Conservation (phyloP, 2,888 invertebrate genomes). For the Trilocha varians region DNA sequence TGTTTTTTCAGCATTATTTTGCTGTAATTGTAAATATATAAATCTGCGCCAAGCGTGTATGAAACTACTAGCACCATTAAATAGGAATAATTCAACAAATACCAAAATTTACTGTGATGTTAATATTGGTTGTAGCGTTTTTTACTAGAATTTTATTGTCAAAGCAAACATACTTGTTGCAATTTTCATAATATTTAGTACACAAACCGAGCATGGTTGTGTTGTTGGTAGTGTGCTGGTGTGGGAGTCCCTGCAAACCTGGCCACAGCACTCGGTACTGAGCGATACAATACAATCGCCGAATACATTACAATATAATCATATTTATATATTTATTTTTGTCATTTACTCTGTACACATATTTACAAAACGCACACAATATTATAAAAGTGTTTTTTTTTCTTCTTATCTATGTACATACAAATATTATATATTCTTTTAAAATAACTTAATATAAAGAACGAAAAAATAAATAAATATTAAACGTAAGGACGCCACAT, state of each 20-base stretch:
- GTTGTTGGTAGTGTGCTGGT: no score
- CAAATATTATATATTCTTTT: slow-evolving; percentile 15
- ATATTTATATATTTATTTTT: slow-evolving; percentile 42
- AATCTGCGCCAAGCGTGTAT: no score
- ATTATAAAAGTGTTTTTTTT: slow-evolving; percentile 49
- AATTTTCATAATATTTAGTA: no score
- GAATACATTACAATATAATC: slow-evolving; percentile 14
- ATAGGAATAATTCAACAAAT: no score
- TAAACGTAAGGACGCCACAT: slow-evolving; percentile 43
- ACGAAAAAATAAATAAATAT: slow-evolving; percentile 59
- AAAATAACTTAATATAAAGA: slow-evolving; percentile 69
- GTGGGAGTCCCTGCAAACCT: slow-evolving; percentile 7
- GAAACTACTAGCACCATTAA: no score
- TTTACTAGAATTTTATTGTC: no score
- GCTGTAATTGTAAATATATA: no score
- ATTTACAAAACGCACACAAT: slow-evolving; percentile 40
- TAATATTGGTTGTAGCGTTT: no score
- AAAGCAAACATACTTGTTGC: no score
- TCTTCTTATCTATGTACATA: slow-evolving; percentile 61
- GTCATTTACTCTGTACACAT: slow-evolving; percentile 61
- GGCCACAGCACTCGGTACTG: slow-evolving; percentile 21
- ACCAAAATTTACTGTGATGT: no score
- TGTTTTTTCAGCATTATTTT: no score
- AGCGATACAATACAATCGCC: slow-evolving; percentile 4
- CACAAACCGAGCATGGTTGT: no score